These are phyloP conservation scores for Pyrochroa serraticornis DNA, from an alignment of 2,888 invertebrate genomes.

Conservation along the genomic window DNA sequence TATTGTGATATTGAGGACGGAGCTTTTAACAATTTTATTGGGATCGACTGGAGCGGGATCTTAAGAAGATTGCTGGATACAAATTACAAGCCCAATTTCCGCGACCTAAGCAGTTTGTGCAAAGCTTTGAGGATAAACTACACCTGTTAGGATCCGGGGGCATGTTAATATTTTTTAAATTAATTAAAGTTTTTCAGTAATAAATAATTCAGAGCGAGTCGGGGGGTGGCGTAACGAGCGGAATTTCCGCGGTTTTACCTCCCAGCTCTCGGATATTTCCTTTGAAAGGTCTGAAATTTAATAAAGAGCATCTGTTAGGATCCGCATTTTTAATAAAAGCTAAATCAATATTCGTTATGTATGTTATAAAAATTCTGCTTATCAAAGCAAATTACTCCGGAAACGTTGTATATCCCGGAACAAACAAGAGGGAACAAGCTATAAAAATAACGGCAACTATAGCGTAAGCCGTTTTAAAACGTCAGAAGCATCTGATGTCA, in stretches of 20 bases:
- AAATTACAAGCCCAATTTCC: too few relatives aligned
- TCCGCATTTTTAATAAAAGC: conserved; percentile 34
- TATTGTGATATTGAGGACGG: neutral
- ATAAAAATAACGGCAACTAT: conserved; percentile 27
- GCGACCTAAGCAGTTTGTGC: too few relatives aligned
- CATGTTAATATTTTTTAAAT: neutral
- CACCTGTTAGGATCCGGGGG: too few relatives aligned
- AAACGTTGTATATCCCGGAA: conserved; percentile 20
- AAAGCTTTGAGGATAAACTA: too few relatives aligned
- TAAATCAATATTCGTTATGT: conserved; percentile 36
- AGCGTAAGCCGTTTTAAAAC: conserved; percentile 42
- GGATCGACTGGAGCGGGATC: too few relatives aligned
- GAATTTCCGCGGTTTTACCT: conserved; percentile 14
- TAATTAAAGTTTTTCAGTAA: conserved; percentile 5
- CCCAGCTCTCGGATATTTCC: conserved; percentile 10
- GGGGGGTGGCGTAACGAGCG: neutral
- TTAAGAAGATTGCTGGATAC: too few relatives aligned
- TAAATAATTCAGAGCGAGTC: neutral
- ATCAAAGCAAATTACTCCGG: conserved; percentile 35
- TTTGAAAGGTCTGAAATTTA: conserved; percentile 25
- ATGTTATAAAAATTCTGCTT: conserved; percentile 35
- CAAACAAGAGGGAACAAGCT: conserved; percentile 33
- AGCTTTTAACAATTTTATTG: too few relatives aligned
- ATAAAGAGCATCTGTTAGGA: conserved; percentile 34
- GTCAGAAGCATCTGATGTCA: conserved; percentile 44